A percentile compares a stretch with the other conserved stretches of the same genome.
phyloP scores from a whole-genome alignment of 2,888 invertebrate species.

The Callyntrura guangdongensis region DNA sequence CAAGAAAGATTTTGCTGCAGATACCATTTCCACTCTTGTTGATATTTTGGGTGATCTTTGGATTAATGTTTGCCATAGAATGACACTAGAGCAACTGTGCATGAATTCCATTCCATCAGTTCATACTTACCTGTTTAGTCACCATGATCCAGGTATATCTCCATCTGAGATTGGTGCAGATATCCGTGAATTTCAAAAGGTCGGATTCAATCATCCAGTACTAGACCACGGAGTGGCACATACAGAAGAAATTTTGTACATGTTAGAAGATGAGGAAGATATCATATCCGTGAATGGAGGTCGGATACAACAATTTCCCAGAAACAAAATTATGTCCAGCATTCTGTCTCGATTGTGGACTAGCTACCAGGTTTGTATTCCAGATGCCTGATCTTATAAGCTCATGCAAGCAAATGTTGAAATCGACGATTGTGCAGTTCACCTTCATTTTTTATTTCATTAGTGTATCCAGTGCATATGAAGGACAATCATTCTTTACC shows the following conservation, averaged over 20 bases:
- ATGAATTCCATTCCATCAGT: background rate
- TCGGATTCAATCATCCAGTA: constrained; percentile 52
- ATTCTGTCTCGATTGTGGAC: constrained; percentile 63
- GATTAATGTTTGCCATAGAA: constrained; percentile 62
- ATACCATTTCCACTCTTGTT: constrained; percentile 45
- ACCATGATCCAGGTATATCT: constrained; percentile 63
- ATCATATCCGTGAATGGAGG: background rate
- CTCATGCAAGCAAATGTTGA: background rate
- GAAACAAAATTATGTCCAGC: constrained; percentile 56
- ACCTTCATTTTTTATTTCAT: background rate
- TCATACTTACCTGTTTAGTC: constrained; percentile 67
- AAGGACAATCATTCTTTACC: background rate
- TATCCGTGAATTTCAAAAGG: background rate
- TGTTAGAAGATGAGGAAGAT: constrained; percentile 35
- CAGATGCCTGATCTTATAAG: background rate
- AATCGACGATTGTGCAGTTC: background rate
- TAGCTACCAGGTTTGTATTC: background rate
- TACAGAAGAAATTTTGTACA: constrained; percentile 73
- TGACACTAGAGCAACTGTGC: constrained; percentile 59
- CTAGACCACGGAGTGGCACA: constrained; percentile 69
- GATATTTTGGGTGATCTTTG: constrained; percentile 60
- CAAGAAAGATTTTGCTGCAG: background rate
- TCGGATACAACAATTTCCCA: background rate
- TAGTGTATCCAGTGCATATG: too few species aligned
- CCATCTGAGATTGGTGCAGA: constrained; percentile 46